Base-by-base conservation (phyloP, 2,888 invertebrate species). In the Aleiodes leptofemur region DNA sequence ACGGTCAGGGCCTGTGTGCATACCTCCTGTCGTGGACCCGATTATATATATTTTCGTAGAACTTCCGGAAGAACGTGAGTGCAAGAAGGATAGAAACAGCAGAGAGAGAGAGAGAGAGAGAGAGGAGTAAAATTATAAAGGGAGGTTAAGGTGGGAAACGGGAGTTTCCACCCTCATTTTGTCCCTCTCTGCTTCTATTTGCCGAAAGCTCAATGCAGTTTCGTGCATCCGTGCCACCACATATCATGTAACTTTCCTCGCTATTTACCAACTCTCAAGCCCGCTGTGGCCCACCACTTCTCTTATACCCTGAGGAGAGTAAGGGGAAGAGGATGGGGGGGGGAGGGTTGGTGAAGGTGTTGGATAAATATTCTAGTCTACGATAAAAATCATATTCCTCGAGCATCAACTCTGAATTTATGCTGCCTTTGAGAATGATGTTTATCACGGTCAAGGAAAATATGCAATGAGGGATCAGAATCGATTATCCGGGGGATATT, bases 211-310 rank as follows among this genome's bases (percentile, higher is more conserved):
- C 77, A 78, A 79, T 82, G 83, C 81, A 83, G 81, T 85, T 84
- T 79, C 81, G 79, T 78, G 80, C 84, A 83, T 82, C 82, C 82
- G 83, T 76, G 82, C 79, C 72, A 73, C 81, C 81, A 85, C 84
- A 83, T 81, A 83, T 85, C 83, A 84, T 81, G 76, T 78, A 84
- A 85, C 82, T 85, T 84, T 73, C 76, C 81, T 81, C 82, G 79
- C 84, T 83, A 84, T 83, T 84, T 83, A 82, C 80, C 82, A 71
- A 76, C 73, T 69, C 72, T 75, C 78, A 75, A 68, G 70, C 74
- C 74, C 64, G 74, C 74, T 72, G 75, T 64, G 68, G 75, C 79
- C 53, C 43, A 53, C 53, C 69, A 50, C 72, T 74, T 48, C 71
- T 77, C 70, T 34, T 31, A 61, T 68, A 69, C 72, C 76, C 14